phyloP scores from a whole-genome alignment of 2,888 invertebrate genomes.

The Crocallis elinguaria region DNA sequence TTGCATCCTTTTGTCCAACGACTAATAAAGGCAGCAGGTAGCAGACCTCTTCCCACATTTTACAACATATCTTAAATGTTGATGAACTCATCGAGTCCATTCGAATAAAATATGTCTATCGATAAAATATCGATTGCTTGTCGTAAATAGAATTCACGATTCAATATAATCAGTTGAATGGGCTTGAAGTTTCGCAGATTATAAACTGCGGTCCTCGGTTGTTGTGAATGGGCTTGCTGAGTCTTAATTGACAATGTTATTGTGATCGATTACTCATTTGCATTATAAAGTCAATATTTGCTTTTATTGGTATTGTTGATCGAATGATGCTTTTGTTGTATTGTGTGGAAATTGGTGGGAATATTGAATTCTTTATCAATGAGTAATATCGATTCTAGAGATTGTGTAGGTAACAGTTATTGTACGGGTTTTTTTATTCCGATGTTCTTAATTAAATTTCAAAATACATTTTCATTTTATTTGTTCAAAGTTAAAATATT shows the following conservation, averaged over 20 bases:
- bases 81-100: constrained; percentile 77
- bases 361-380: constrained; percentile 20
- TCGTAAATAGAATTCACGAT: constrained; percentile 58
- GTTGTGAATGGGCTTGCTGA: constrained; percentile 36
- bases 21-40: constrained; percentile 80
- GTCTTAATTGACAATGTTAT: constrained; percentile 40
- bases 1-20: constrained; percentile 77
- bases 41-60: constrained; percentile 64
- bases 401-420: neutral
- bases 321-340: constrained; percentile 22
- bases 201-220: constrained; percentile 37
- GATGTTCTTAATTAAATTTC: neutral
- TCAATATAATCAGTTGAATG: constrained; percentile 54
- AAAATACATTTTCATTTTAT: too few relatives aligned
- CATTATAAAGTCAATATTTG: constrained; percentile 35
- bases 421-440: constrained; percentile 3
- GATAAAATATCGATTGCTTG: constrained; percentile 35
- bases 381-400: constrained; percentile 3
- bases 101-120: constrained; percentile 66
- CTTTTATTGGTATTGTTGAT: constrained; percentile 35
- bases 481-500: too few relatives aligned
- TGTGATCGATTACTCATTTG: constrained; percentile 41
- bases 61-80: constrained; percentile 71
- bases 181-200: constrained; percentile 47
- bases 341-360: constrained; percentile 15